Conservation (phyloP, 2,113 vertebrate species). For the Brevimyrus niger region DNA sequence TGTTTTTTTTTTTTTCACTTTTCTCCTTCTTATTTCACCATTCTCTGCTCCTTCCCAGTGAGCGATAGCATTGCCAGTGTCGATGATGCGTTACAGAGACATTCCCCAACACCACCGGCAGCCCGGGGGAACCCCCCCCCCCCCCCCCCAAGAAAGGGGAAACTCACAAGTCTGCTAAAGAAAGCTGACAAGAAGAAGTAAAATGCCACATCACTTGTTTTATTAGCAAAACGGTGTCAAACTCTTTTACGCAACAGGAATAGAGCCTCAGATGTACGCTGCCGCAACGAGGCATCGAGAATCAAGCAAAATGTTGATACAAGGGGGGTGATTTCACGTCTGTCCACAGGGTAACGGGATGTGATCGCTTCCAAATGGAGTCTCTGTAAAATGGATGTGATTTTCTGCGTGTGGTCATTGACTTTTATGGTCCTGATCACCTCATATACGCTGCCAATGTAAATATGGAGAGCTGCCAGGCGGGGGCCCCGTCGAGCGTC, state of each 20-base stretch:
- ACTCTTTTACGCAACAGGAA: not conserved
- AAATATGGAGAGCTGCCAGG: constrained; percentile 83
- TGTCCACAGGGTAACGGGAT: constrained; percentile 67
- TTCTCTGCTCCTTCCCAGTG: not conserved
- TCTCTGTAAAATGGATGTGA: constrained; percentile 71
- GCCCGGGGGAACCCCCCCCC: not conserved
- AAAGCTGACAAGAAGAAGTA: not conserved
- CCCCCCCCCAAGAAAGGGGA: not conserved
- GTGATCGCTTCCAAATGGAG: constrained; percentile 63
- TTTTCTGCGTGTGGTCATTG: constrained; percentile 81
- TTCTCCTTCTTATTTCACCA: not conserved
- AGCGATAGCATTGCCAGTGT: not conserved
- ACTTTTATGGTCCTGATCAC: constrained; percentile 97
- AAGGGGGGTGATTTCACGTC: constrained; percentile 62
- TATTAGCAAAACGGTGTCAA: not conserved
- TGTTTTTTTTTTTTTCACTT: not conserved
- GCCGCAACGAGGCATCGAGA: constrained; percentile 27
- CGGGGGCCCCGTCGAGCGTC: constrained; percentile 64
- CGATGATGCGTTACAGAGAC: not conserved
- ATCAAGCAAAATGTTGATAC: constrained; percentile 58
- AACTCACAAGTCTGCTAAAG: not conserved
- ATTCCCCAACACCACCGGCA: not conserved
- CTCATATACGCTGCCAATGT: constrained; percentile 95
- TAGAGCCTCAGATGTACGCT: constrained; percentile 8
- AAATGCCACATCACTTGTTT: not conserved